phyloP scores from a whole-genome alignment of 2,888 invertebrate genomes.

The Machimus atricapillus region DNA sequence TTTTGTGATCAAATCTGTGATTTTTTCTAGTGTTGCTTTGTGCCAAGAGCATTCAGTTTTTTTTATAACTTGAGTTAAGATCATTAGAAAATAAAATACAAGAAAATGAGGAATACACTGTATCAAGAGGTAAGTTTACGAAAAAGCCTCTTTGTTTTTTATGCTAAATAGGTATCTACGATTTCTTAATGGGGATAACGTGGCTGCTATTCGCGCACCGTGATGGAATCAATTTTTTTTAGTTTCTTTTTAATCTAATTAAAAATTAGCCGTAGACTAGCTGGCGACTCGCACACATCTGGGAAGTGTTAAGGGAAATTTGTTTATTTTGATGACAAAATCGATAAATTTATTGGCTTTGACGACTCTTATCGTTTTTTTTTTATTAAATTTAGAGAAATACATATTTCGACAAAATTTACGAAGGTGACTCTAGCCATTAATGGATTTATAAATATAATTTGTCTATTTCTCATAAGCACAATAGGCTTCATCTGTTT shows the following conservation, averaged over 20 bases:
- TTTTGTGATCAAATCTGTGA: constrained; percentile 23
- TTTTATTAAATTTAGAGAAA: not conserved
- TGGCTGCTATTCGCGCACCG: not conserved
- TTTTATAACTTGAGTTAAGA: not conserved
- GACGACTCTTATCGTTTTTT: not conserved
- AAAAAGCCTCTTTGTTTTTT: not conserved
- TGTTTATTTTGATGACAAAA: not conserved
- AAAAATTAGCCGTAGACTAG: not conserved
- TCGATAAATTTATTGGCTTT: not conserved
- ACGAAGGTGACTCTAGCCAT: not conserved
- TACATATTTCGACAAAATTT: not conserved
- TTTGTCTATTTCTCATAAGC: not conserved
- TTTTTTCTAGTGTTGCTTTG: not conserved
- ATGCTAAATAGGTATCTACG: not conserved
- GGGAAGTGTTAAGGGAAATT: not conserved
- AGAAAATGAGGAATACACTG: constrained; percentile 47
- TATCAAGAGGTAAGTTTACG: constrained; percentile 45
- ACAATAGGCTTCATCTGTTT: not conserved
- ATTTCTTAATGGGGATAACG: not conserved
- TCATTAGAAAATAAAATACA: not conserved
- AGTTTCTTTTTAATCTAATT: not conserved
- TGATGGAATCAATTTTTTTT: not conserved
- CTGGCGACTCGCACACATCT: not conserved
- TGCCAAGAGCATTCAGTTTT: not conserved
- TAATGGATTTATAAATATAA: not conserved